A percentile compares a stretch with the other conserved stretches of the same genome.
Evolutionary conservation across 1,140 invertebrate genomes (phyloP).

Genomic region (Microplitis mediator): DNA sequence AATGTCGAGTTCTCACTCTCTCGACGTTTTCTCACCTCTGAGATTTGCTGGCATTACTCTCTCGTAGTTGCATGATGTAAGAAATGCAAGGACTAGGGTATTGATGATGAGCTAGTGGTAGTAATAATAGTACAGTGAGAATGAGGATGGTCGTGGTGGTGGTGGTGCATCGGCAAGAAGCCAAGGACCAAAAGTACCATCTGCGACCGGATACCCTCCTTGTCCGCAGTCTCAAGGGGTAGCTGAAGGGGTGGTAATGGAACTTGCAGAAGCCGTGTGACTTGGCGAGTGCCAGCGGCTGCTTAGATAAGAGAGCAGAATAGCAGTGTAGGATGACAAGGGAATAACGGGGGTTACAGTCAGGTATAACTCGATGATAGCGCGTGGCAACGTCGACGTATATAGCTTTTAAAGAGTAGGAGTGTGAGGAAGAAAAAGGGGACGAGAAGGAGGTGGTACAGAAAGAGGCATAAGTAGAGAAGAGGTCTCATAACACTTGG

Average conservation of each 20-base stretch:
- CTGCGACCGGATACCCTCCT: conserved; percentile 24
- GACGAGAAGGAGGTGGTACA: conserved; percentile 12
- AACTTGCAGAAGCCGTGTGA: conserved; percentile 27
- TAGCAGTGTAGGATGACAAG: not conserved
- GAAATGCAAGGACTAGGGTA: too few species aligned
- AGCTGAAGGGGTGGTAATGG: conserved; percentile 46
- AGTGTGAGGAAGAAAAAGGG: too few species aligned
- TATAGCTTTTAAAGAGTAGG: not conserved
- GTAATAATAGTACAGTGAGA: not conserved
- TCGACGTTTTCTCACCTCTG: not conserved
- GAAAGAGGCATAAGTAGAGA: conserved; percentile 40
- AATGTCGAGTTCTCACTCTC: not conserved
- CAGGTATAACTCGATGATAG: not conserved
- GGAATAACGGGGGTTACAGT: too few species aligned
- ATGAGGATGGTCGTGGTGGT: not conserved
- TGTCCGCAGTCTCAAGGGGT: conserved; percentile 22
- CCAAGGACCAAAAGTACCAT: conserved; percentile 23
- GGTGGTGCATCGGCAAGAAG: conserved; percentile 24
- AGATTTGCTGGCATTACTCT: not conserved
- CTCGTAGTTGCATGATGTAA: not conserved
- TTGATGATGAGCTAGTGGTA: too few species aligned
- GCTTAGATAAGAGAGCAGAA: conserved; percentile 14
- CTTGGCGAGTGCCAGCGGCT: conserved; percentile 17
- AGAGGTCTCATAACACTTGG: conserved; percentile 57
- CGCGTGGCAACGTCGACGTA: conserved; percentile 1